Conservation (phyloP, 2,113 vertebrate species). For the Thamnaconus septentrionalis region DNA sequence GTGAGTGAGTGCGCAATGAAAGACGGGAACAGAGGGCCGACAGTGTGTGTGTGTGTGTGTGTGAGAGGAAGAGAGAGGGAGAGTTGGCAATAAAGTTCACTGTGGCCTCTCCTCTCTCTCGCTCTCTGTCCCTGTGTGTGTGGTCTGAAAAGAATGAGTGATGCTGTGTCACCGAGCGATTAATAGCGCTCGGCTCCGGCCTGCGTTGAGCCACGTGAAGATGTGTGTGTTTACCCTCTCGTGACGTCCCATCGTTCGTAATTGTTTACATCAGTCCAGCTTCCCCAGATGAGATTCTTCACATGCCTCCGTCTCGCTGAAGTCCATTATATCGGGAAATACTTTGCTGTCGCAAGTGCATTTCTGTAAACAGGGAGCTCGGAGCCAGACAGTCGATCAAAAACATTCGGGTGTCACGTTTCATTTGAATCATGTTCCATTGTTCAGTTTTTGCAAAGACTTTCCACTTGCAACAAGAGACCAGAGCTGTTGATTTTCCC, state of each 20-base stretch:
- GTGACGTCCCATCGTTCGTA: conserved; percentile 30
- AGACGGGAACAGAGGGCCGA: conserved; percentile 28
- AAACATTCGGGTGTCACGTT: background rate
- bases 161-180: conserved; percentile 15
- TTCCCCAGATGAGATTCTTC: conserved; percentile 50
- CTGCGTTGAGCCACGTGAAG: conserved; percentile 30
- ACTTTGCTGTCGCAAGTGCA: conserved; percentile 27
- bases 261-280: conserved; percentile 46
- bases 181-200: conserved; percentile 20
- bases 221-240: conserved; percentile 46
- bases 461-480: background rate
- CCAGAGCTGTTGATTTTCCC: no score
- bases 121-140: conserved; percentile 21
- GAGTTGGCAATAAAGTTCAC: conserved; percentile 20
- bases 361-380: conserved; percentile 30
- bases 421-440: background rate
- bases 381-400: conserved; percentile 3
- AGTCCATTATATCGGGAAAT: conserved; percentile 28
- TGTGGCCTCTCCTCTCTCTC: conserved; percentile 35
- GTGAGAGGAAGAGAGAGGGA: no score
- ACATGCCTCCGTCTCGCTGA: conserved; percentile 32
- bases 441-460: conserved; percentile 9
- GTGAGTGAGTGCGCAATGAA: conserved; percentile 1
- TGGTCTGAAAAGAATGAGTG: conserved; percentile 30
- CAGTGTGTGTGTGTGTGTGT: conserved; percentile 1